Base-by-base conservation (phyloP, 2,888 invertebrate species). In the Meiosimyza platycephala region DNA sequence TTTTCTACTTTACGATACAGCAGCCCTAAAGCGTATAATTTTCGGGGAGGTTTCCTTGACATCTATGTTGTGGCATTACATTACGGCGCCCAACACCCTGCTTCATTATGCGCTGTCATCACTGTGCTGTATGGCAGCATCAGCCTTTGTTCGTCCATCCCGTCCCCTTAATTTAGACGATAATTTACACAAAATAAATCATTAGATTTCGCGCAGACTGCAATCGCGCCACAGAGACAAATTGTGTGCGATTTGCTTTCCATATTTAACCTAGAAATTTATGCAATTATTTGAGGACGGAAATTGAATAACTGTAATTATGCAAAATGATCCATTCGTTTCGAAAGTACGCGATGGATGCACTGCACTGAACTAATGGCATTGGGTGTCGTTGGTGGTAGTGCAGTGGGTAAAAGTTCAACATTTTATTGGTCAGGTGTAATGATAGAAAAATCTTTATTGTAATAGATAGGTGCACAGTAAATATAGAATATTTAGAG, bases 131-230 rank as follows among this genome's bases (percentile, higher is more conserved):
- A 7, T 52, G 65, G 33, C 60, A 33, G 60, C 28, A n/a, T 18
- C 33, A 65, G 55, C 50, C 28, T 22, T 11, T 54, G 57, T 50
- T 50, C 50, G 28, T 60, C 13, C 40, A 28, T 15, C 47, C 64
- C 62, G 50, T 69, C 71, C 67, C 67, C 64, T 74, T 76, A 76
- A 76, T 76, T 76, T 74, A 72, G 74, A 48, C 69, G 76, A 76
- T 76, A 78, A 80, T 80, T 80, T 80, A 78, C 78, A 78, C 80
- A 76, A 80, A 78, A 79, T 80, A 80, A 80, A 80, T 80, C 80
- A 80, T 80, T 79, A 76, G 76, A 79, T 77, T 76, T 76, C 54
- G 64, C 50, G 57, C 72, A 48, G 60, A 28, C 65, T 13, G 16
- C 18, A 47, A 40, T 28, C 48, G 33, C 51, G 48, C 48, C 51